Evolutionary conservation across 2,797 vertebrate species (phyloP), one percentile per base, ranked within the genome.

Genomic region (Ptychadena robeensis): DNA sequence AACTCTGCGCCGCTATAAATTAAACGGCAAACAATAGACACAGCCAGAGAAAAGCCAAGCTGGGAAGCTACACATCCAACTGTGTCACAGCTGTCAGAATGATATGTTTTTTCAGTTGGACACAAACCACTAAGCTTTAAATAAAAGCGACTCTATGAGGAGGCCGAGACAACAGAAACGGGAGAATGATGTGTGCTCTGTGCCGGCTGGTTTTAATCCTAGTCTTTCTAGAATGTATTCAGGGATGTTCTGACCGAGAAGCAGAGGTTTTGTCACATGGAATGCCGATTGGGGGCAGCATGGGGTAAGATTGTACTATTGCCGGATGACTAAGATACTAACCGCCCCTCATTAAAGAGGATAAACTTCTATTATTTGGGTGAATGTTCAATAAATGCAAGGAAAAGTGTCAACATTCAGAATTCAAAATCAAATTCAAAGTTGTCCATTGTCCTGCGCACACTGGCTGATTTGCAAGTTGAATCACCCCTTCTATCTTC

Each of bases 81-180:
- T 85, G 82, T 80, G 82, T 80, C 82, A 69, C 82, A 80, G 44
- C 70, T 85, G 82, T 80, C 82, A 75, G 77, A 75, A 75, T 80
- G 82, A 85, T 85, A 67, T 85, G 82, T 85, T 85, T 75, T 75
- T 78, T 57, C 76, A 64, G 82, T 44, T 53, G 72, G 82, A 80
- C 71, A 69, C 77, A 80, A 80, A 80, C 64, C 64, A 31, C 71
- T 75, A 75, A 85, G 82, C 82, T 80, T 85, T 85, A 75, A 85
- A 85, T 85, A 80, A 85, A 71, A 64, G 48, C 70, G 82, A 80
- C 80, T 67, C 77, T 70, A 37, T 53, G 74, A 68, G 77, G 37
- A 75, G 74, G 71, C 30, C 34, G 57, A 27, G 35, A 57, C n/a
- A 70, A 27, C 61, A 79, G 30, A 74, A 85, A 80, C 53, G 70